Conservation (phyloP, 2,113 vertebrate species). For the Pterocles orientalis region DNA sequence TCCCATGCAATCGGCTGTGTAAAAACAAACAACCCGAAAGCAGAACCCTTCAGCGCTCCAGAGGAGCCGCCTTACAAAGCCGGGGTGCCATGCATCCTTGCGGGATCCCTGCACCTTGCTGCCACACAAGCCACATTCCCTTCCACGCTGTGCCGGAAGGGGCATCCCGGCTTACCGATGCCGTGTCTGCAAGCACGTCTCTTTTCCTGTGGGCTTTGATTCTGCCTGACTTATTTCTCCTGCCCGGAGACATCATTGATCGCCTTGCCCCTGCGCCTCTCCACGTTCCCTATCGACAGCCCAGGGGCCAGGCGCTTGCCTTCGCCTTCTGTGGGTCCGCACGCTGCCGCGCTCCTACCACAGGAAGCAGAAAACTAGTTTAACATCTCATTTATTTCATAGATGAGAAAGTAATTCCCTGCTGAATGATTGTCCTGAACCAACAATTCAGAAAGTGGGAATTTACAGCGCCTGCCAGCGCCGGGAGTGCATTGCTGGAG, state of each 20-base stretch:
- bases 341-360: slow-evolving; percentile 53
- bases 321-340: slow-evolving; percentile 17
- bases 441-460: slow-evolving; percentile 81
- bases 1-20: background rate
- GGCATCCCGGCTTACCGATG: accelerated
- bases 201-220: accelerated
- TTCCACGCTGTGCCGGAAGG: no score
- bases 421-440: slow-evolving; percentile 83
- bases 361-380: slow-evolving; percentile 82
- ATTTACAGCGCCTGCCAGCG: slow-evolving; percentile 77
- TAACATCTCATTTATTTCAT: slow-evolving; percentile 85
- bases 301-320: background rate
- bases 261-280: background rate
- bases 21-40: background rate
- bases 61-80: background rate
- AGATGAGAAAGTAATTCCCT: slow-evolving; percentile 85
- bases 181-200: accelerated
- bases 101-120: background rate
- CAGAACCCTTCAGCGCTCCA: background rate
- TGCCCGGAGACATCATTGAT: accelerated
- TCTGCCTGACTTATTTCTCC: accelerated
- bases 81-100: accelerated
- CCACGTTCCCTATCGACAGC: background rate
- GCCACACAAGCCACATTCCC: background rate
- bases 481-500: slow-evolving; percentile 64